Base-by-base conservation (phyloP, 2,113 vertebrate species). In the Nothocercus nigrocapillus region DNA sequence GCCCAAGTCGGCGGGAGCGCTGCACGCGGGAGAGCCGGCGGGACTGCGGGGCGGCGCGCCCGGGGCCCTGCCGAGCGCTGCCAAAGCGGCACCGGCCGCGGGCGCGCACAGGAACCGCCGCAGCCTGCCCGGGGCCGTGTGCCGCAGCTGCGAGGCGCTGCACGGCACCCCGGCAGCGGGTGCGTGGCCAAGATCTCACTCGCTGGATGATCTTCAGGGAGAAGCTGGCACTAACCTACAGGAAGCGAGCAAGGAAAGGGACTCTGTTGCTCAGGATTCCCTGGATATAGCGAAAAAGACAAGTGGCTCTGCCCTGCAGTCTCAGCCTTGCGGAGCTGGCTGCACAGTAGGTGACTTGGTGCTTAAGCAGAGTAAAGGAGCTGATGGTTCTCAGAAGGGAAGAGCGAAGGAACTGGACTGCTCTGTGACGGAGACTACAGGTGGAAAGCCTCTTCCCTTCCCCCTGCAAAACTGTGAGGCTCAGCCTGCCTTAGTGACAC, bases 131-230 rank as follows among this genome's bases (percentile, higher is more conserved):
- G 97, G 99, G 54, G 97, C 98, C 1, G 97, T 98, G 58, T 99
- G 98, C 86, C 98, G 98, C 92, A 99, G 99, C 96, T 99, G 98
- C 78, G 99, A 99, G 97, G 98, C 98, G 88, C 97, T 99, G 91
- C 99, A 98, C 54, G 98, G 95, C 25, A 94, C 97, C 13, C 96
- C 94, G n/a, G 69, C 93, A 13, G 82, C 95, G 5, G 98, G 97
- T 12, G 18, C 90, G 0, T 99, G 98, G 98, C 99, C 98, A 87
- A 98, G 99, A 34, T 99, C 99, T 73, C 99, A 98, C 67, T 99
- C 99, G 8, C 97, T 99, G 84, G 99, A 99, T n/a, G 98, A 99
- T 95, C 98, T 99, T 77, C 98, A 98, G 77, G 98, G 98, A 95
- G 98, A 98, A 62, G 47, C 95, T 70, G 89, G 64, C 58, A 63